phyloP scores from a whole-genome alignment of 2,888 invertebrate species.

The Tachina lurida region DNA sequence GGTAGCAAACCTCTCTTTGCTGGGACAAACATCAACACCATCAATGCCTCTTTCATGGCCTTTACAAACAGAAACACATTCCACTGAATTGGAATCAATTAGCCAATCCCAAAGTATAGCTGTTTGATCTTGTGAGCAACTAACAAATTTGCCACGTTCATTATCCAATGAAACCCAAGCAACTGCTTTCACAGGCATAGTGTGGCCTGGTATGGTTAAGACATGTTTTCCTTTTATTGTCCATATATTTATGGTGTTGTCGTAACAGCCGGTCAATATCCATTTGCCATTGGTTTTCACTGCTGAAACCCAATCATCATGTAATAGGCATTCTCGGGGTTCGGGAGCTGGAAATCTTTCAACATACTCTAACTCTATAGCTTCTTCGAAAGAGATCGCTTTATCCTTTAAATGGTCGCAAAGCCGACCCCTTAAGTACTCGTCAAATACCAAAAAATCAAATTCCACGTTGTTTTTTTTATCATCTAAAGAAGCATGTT shows the following conservation, averaged over 20 bases:
- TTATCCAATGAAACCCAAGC: conserved; percentile 90
- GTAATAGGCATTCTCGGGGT: conserved; percentile 95
- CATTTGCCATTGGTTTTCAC: conserved; percentile 89
- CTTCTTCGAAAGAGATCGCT: conserved; percentile 90
- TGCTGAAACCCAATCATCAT: conserved; percentile 99
- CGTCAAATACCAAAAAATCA: conserved; percentile 94
- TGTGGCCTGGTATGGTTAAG: conserved; percentile 93
- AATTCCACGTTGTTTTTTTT: conserved; percentile 85
- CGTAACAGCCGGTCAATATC: conserved; percentile 96
- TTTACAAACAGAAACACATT: conserved; percentile 91
- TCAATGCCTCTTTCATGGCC: conserved; percentile 97
- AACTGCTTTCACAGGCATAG: conserved; percentile 93
- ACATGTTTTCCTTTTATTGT: conserved; percentile 92
- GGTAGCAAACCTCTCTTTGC: conserved; percentile 87
- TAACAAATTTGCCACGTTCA: conserved; percentile 87
- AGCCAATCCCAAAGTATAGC: conserved; percentile 96
- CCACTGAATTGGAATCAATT: conserved; percentile 88
- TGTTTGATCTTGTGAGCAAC: conserved; percentile 96
- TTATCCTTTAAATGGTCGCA: conserved; percentile 90
- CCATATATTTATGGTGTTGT: conserved; percentile 96
- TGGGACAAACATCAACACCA: conserved; percentile 90
- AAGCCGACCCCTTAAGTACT: conserved; percentile 87
- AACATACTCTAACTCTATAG: conserved; percentile 95
- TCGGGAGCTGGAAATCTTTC: conserved; percentile 95
- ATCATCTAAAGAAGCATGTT: conserved; percentile 70